These are phyloP conservation scores for Rhagium mordax DNA, from an alignment of 2,888 invertebrate species.

Conservation along the genomic window DNA sequence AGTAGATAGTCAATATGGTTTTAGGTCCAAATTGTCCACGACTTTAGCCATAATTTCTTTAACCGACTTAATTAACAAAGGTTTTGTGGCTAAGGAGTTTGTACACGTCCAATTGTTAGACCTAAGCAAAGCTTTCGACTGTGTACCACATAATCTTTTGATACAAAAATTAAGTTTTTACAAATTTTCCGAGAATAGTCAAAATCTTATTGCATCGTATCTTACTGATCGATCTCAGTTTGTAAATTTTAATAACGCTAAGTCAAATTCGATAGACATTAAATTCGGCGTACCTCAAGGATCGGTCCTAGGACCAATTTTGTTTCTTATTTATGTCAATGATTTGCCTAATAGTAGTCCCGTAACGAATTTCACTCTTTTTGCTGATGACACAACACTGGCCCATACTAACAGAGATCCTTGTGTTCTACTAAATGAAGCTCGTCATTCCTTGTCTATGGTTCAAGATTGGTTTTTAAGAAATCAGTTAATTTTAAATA, in stretches of 20 bases:
- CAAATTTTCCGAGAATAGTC: background rate
- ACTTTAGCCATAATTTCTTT: background rate
- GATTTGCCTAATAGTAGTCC: background rate
- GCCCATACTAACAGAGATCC: background rate
- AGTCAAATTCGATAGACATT: background rate
- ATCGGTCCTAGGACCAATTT: background rate
- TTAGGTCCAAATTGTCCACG: background rate
- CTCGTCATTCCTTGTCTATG: background rate
- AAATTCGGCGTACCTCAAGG: background rate
- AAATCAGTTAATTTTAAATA: background rate
- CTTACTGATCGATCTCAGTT: background rate
- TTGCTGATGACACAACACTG: background rate
- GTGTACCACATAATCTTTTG: background rate
- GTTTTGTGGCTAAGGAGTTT: background rate
- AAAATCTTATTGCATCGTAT: background rate
- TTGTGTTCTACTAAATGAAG: background rate
- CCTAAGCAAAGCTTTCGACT: background rate
- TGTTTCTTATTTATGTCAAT: background rate
- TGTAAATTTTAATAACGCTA: background rate
- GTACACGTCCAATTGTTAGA: background rate
- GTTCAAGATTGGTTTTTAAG: background rate
- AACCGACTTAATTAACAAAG: background rate
- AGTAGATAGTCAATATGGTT: background rate
- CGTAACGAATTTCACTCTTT: background rate
- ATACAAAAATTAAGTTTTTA: background rate